Percentiles rank a stretch among this genome's conserved stretches.
Conservation (phyloP, 2,888 invertebrate genomes). For the Agonopterix arenella region DNA sequence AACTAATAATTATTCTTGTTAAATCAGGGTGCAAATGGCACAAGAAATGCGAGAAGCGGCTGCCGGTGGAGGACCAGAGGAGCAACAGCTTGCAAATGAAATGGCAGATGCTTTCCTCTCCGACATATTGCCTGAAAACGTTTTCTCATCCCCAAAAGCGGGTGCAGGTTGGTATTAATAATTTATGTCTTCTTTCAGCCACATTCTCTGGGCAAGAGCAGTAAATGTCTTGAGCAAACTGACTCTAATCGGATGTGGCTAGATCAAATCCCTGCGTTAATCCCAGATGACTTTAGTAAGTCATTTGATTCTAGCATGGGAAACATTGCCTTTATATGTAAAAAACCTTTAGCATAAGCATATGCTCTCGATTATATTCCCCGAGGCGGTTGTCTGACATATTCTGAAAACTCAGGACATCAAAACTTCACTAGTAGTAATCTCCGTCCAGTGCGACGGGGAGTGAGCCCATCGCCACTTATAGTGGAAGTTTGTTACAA, state of each 20-base stretch:
- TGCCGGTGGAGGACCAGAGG: constrained; percentile 86
- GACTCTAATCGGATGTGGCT: constrained; percentile 72
- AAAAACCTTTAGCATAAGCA: too few species aligned
- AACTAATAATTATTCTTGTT: not conserved
- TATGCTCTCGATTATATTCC: too few species aligned
- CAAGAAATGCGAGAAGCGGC: constrained; percentile 99
- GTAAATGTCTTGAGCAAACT: constrained; percentile 46
- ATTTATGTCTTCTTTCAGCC: constrained; percentile 30
- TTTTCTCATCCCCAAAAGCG: constrained; percentile 97
- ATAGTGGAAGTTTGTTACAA: too few species aligned
- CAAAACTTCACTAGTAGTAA: too few species aligned
- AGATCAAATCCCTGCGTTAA: constrained; percentile 66
- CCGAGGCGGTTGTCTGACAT: too few species aligned
- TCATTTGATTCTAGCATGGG: constrained; percentile 71
- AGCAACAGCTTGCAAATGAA: constrained; percentile 96
- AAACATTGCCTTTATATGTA: constrained; percentile 29
- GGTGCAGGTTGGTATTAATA: constrained; percentile 75
- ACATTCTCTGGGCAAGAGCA: constrained; percentile 75
- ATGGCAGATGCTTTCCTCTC: constrained; percentile 98
- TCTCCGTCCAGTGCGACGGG: too few species aligned
- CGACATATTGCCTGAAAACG: constrained; percentile 94
- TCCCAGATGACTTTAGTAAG: constrained; percentile 62
- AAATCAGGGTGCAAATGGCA: constrained; percentile 92
- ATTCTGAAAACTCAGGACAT: too few species aligned
- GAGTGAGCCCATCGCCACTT: too few species aligned